Evolutionary conservation across 2,113 vertebrate genomes (phyloP).

Genomic region (Stictonetta naevosa): DNA sequence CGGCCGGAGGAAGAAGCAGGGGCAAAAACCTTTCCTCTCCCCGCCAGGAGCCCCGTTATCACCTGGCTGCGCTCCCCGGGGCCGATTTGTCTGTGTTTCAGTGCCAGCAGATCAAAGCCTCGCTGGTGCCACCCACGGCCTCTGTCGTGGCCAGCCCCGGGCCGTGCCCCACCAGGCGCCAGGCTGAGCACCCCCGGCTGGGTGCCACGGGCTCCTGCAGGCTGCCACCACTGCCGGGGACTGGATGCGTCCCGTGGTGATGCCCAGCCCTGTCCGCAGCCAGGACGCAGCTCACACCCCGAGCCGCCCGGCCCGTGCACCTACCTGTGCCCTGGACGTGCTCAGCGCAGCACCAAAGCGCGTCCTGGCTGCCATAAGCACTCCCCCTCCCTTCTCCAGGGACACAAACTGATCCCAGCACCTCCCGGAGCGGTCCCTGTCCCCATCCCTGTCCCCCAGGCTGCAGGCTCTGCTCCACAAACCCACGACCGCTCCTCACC

Average conservation of each 20-base stretch:
- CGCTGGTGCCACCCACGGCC: too few relatives aligned
- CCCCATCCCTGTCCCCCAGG: not conserved
- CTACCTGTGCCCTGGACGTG: not conserved
- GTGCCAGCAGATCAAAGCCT: not conserved
- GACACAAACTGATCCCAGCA: fast-evolving
- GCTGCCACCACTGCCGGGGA: too few relatives aligned
- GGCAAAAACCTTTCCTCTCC: not conserved
- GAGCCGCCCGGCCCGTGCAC: fast-evolving
- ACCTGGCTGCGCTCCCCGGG: not conserved
- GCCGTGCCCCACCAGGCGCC: not conserved
- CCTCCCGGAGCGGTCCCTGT: not conserved
- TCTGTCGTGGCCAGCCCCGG: too few relatives aligned
- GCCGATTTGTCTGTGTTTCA: not conserved
- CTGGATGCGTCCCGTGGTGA: not conserved
- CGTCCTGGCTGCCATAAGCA: not conserved
- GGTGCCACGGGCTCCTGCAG: too few relatives aligned
- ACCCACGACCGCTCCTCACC: not conserved
- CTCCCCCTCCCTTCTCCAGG: not conserved
- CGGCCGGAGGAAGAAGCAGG: not conserved
- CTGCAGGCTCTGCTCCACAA: not conserved
- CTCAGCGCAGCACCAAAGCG: fast-evolving
- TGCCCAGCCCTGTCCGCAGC: too few relatives aligned
- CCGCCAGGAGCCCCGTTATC: not conserved
- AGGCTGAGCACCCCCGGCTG: not conserved
- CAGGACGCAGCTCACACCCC: not conserved